phyloP scores from a whole-genome alignment of 2,113 vertebrate species.

The Pampusana beccarii region DNA sequence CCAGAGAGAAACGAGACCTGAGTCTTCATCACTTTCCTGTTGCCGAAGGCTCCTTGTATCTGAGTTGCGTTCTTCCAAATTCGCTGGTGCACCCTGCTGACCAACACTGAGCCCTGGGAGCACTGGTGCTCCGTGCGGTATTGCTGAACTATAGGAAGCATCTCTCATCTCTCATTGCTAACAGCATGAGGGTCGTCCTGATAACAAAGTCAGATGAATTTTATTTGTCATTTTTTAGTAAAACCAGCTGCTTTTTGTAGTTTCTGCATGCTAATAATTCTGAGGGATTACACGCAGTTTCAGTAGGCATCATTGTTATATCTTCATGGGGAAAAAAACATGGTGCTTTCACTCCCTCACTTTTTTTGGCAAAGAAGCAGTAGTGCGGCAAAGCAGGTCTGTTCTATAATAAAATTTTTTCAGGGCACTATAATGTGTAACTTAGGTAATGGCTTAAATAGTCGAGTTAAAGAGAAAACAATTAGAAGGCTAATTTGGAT shows the following conservation, averaged over 20 bases:
- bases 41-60: not conserved
- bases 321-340: not conserved
- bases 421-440: not conserved
- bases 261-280: not conserved
- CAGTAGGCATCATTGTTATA: not conserved
- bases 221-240: not conserved
- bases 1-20: not conserved
- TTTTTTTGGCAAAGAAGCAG: not conserved
- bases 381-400: not conserved
- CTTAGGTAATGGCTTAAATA: slow-evolving; percentile 38
- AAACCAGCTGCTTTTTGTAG: not conserved
- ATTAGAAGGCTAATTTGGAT: slow-evolving; percentile 39
- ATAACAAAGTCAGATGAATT: not conserved
- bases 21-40: not conserved
- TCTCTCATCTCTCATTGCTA: not conserved
- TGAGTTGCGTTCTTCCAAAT: not conserved
- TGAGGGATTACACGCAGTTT: not conserved
- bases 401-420: not conserved
- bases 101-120: not conserved
- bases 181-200: not conserved
- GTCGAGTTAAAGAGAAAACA: slow-evolving; percentile 36
- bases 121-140: not conserved
- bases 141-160: not conserved
- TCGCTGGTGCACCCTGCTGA: not conserved
- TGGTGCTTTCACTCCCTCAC: not conserved